These are phyloP conservation scores for Pristionchus mayeri DNA, from an alignment of 2,888 invertebrate genomes.

Conservation along the genomic window DNA sequence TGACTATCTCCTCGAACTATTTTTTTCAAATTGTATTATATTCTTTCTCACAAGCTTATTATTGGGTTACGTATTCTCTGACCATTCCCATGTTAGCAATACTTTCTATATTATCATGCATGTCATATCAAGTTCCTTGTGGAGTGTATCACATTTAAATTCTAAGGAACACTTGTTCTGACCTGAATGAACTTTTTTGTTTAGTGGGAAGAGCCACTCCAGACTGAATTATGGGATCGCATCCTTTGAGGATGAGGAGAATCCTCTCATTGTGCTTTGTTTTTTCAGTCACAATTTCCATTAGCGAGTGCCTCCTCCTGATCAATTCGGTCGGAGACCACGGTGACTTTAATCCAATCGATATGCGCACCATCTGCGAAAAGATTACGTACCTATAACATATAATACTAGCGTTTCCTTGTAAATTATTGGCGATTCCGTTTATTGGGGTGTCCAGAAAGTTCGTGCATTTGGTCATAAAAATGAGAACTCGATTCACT, in stretches of 20 bases:
- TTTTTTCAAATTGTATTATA: neutral
- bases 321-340: neutral
- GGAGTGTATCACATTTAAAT: too few relatives aligned
- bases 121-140: too few relatives aligned
- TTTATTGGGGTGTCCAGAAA: too few relatives aligned
- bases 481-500: too few relatives aligned
- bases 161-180: neutral
- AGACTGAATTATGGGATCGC: neutral
- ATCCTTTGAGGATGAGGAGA: neutral
- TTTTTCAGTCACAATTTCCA: neutral
- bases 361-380: neutral
- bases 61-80: too few relatives aligned
- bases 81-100: too few relatives aligned
- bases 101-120: too few relatives aligned
- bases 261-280: neutral
- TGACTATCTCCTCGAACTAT: neutral
- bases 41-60: too few relatives aligned
- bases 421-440: too few relatives aligned
- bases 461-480: too few relatives aligned
- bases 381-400: too few relatives aligned
- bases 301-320: neutral
- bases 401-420: too few relatives aligned
- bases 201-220: neutral
- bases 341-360: neutral
- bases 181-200: slow-evolving; percentile 10